Evolutionary conservation across 2,797 vertebrate genomes (phyloP), one percentile per base, ranked within the genome.

Genomic region (Coregonus sp.): DNA sequence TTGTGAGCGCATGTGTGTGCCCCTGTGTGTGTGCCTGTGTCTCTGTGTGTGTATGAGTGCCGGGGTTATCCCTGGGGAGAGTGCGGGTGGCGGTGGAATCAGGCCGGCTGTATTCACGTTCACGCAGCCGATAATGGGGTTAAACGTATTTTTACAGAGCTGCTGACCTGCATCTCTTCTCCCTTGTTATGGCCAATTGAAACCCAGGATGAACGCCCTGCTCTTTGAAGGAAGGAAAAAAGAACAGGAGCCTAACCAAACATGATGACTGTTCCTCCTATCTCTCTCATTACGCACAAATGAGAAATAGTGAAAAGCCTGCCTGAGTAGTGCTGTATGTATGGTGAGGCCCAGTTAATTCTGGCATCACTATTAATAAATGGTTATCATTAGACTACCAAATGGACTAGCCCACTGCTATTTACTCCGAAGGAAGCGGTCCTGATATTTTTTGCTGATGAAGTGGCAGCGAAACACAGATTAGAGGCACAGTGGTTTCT

Each of bases 151-250:
- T 85, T 80, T 83, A 78, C 83, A 83, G 81, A 86, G 79, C 56
- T 73, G 67, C 80, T 89, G 88, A 89, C 88, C 86, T 87, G 88
- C 84, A 84, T 89, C 85, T 73, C 67, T 54, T 82, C 81, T 83
- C 78, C 75, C 79, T 85, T 86, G 85, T 89, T 88, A 88, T 67
- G 25, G 77, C 70, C 77, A 86, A 79, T 84, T 80, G 79, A 85
- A 81, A 78, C 73, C 74, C 77, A 67, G 68, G 18, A 31, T 68
- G 56, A 70, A 65, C 65, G 37, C 79, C 75, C 69, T 77, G 83
- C 70, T 52, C 69, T 31, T 25, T 70, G 56, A 47, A 33, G 70
- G 51, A 18, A 71, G 61, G n/a, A 6, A 25, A 16, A 59, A 11
- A 11, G 11, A 78, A 80, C 71, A 56, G 79, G 72, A 76, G 66